Percentiles rank a stretch among this genome's conserved stretches.
phyloP scores from a whole-genome alignment of 2,888 invertebrate genomes.

The Hyles lineata region DNA sequence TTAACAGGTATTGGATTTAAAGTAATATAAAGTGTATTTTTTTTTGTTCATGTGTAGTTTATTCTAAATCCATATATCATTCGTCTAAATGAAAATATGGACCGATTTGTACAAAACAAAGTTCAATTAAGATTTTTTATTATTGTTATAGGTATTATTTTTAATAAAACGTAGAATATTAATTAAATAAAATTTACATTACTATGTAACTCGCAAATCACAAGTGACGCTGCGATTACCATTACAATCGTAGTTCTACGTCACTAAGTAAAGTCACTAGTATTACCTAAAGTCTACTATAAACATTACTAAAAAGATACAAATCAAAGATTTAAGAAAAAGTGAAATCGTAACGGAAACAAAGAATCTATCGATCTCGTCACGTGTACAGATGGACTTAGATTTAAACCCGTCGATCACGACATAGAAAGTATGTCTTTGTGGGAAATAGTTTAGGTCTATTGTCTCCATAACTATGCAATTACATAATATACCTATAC shows the following conservation, averaged over 20 bases:
- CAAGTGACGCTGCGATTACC: too few species aligned
- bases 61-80: too few species aligned
- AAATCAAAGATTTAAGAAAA: conserved; percentile 27
- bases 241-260: background rate
- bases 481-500: conserved; percentile 22
- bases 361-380: conserved; percentile 41
- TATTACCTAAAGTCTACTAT: background rate
- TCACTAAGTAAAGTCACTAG: background rate
- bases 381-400: conserved; percentile 20
- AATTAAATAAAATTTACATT: too few species aligned
- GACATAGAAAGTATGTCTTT: conserved; percentile 58
- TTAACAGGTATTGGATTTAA: too few species aligned
- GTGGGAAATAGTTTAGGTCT: conserved; percentile 45
- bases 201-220: too few species aligned
- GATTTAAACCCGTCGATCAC: conserved; percentile 56
- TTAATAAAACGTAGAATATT: too few species aligned
- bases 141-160: too few species aligned
- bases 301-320: conserved; percentile 1
- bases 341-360: conserved; percentile 38
- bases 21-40: too few species aligned
- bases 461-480: conserved; percentile 42
- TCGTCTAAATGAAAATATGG: too few species aligned
- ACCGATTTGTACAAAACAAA: too few species aligned
- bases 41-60: too few species aligned
- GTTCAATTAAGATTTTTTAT: too few species aligned